These are phyloP conservation scores for Abramis brama DNA, from an alignment of 2,113 vertebrate species.

Conservation along the genomic window DNA sequence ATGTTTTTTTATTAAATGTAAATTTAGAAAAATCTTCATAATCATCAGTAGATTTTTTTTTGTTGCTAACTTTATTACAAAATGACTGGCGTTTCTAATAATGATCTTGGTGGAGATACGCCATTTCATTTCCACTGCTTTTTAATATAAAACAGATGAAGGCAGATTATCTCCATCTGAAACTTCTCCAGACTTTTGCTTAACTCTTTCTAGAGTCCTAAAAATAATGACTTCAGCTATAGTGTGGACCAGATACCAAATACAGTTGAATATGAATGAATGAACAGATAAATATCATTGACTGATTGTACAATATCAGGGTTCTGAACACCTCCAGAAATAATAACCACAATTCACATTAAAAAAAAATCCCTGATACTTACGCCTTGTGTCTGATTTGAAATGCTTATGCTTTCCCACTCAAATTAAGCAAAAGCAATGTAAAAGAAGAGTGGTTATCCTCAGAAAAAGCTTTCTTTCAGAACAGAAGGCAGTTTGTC, in stretches of 20 bases:
- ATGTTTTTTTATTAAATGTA: constrained; percentile 4
- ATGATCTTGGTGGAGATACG: not conserved
- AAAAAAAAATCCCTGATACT: not conserved
- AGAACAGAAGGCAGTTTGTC: not conserved
- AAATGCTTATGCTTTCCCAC: not conserved
- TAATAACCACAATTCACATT: not conserved
- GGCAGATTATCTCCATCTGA: not conserved
- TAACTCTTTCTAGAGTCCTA: not conserved
- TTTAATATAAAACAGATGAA: constrained; percentile 2
- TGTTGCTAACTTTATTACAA: not conserved
- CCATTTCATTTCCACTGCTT: not conserved
- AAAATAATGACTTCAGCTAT: not conserved
- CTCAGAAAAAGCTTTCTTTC: not conserved
- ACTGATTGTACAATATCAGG: not conserved
- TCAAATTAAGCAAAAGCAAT: not conserved
- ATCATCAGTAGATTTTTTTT: not conserved
- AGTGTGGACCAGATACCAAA: not conserved
- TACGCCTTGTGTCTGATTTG: not conserved
- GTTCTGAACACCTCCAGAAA: not conserved
- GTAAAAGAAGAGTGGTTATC: not conserved
- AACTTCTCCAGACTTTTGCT: constrained; percentile 19
- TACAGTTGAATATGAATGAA: not conserved
- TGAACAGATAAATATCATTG: not conserved
- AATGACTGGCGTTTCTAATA: constrained; percentile 31
- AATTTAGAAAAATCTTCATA: not conserved